Evolutionary conservation across 2,888 invertebrate species (phyloP).

Genomic region (Nasonovia ribisnigri): DNA sequence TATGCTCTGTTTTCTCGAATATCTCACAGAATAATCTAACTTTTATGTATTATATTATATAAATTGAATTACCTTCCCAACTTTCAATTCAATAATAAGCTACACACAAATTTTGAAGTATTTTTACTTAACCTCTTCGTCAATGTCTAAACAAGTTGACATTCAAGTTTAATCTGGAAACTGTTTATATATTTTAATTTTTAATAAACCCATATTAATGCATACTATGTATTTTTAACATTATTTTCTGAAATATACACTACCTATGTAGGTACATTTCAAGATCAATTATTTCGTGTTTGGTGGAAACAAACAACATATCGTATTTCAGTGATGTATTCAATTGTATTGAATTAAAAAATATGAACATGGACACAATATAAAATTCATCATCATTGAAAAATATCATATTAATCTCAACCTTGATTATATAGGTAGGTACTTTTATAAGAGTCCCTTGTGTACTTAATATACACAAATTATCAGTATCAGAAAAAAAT

Average conservation of each 20-base stretch:
- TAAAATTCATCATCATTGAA: neutral
- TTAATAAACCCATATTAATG: neutral
- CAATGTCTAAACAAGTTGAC: neutral
- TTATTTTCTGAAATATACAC: neutral
- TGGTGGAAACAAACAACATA: neutral
- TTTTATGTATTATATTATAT: neutral
- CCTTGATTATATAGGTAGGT: neutral
- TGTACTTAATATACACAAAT: neutral
- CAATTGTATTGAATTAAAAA: neutral
- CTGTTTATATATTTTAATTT: neutral
- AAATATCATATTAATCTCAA: neutral
- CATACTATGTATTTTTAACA: neutral
- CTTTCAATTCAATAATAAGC: neutral
- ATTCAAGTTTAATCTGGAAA: neutral
- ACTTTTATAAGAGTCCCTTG: neutral
- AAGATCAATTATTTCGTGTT: neutral
- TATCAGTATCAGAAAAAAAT: neutral
- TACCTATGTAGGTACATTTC: neutral
- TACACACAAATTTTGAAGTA: neutral
- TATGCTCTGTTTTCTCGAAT: neutral
- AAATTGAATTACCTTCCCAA: neutral
- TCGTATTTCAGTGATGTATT: neutral
- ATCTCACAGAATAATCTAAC: neutral
- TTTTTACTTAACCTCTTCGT: conserved; percentile 1
- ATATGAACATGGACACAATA: neutral